Evolutionary conservation across 2,113 vertebrate species (phyloP).

Genomic region (Pygoscelis adeliae): DNA sequence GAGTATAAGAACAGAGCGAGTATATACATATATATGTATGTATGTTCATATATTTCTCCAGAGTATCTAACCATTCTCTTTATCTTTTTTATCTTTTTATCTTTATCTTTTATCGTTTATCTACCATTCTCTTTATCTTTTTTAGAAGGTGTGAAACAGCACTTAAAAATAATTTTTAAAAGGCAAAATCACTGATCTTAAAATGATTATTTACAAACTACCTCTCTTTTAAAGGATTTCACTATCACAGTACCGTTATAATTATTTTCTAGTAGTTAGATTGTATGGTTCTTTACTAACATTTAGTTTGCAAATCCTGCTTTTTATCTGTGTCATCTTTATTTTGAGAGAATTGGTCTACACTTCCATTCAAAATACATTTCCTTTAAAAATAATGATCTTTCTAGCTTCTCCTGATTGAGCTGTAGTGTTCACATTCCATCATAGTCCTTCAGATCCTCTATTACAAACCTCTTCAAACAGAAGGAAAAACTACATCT

Average conservation of each 20-base stretch:
- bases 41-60: neutral
- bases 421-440: neutral
- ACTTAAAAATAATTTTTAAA: neutral
- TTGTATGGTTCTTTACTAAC: neutral
- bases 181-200: neutral
- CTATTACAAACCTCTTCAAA: neutral
- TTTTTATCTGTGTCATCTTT: neutral
- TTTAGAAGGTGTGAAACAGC: neutral
- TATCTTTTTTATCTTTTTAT: neutral
- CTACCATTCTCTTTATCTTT: neutral
- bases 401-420: neutral
- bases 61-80: neutral
- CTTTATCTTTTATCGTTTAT: neutral
- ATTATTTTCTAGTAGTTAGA: neutral
- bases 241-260: neutral
- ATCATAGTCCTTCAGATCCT: neutral
- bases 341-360: neutral
- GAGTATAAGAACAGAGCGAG: neutral
- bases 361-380: neutral
- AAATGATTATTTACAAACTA: neutral
- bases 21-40: neutral
- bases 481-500: neutral
- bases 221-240: neutral
- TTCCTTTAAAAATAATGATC: neutral
- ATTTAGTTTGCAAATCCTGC: neutral